phyloP scores from a whole-genome alignment of 2,797 vertebrate genomes.

The Amphiprion clarkii region DNA sequence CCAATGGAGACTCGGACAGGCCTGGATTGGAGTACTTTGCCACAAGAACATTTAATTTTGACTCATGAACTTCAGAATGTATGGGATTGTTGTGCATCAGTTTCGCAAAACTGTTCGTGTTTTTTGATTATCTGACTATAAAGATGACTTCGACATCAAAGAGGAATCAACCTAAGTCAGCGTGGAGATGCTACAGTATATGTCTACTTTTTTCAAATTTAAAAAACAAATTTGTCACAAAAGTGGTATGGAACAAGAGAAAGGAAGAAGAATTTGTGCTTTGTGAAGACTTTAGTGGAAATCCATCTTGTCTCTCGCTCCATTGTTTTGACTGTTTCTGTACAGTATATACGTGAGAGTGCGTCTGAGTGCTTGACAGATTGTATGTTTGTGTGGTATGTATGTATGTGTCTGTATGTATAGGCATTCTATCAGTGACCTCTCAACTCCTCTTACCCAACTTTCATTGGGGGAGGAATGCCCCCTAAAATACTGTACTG shows the following conservation, averaged over 20 bases:
- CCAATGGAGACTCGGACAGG: slow-evolving; percentile 69
- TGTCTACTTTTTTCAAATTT: slow-evolving; percentile 86
- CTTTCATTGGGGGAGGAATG: slow-evolving; percentile 92
- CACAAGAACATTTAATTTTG: slow-evolving; percentile 83
- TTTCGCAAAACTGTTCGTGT: slow-evolving; percentile 90
- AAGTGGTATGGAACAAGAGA: slow-evolving; percentile 81
- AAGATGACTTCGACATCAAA: slow-evolving; percentile 81
- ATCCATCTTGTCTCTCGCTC: slow-evolving; percentile 94
- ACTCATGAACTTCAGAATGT: slow-evolving; percentile 93
- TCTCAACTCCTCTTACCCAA: slow-evolving; percentile 86
- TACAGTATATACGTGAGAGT: slow-evolving; percentile 90
- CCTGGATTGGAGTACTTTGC: slow-evolving; percentile 75
- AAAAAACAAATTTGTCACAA: slow-evolving; percentile 78
- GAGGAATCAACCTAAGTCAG: slow-evolving; percentile 85
- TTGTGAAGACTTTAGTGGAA: slow-evolving; percentile 88
- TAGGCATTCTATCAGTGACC: slow-evolving; percentile 99
- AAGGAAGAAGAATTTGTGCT: slow-evolving; percentile 83
- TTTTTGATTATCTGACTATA: slow-evolving; percentile 95
- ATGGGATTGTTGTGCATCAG: slow-evolving; percentile 94
- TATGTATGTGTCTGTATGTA: slow-evolving; percentile 98
- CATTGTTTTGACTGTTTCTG: slow-evolving; percentile 96
- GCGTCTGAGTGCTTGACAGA: slow-evolving; percentile 84
- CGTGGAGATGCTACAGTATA: slow-evolving; percentile 90
- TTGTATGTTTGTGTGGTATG: slow-evolving; percentile 92
- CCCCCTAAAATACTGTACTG: slow-evolving; percentile 92